phyloP scores from a whole-genome alignment of 1,140 invertebrate genomes.

The Eurosta solidaginis region DNA sequence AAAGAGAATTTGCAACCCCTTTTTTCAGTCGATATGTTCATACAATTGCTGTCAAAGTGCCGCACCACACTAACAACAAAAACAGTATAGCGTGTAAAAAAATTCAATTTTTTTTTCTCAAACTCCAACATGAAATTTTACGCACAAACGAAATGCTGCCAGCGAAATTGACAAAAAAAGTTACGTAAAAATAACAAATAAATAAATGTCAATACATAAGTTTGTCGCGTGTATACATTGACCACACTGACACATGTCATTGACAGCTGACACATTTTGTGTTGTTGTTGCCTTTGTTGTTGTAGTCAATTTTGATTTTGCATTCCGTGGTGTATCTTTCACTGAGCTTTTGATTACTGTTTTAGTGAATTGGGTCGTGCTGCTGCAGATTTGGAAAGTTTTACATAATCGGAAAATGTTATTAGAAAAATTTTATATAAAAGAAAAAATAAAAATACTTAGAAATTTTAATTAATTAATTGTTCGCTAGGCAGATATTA shows the following conservation, averaged over 20 bases:
- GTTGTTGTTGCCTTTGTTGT: background rate
- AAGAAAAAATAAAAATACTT: background rate
- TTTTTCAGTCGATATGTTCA: background rate
- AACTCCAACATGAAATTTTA: background rate
- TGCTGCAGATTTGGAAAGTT: constrained; percentile 1
- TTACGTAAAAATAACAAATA: background rate
- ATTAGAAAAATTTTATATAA: background rate
- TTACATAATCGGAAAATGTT: no score
- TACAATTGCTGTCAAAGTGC: background rate
- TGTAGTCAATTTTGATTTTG: background rate
- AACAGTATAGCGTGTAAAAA: background rate
- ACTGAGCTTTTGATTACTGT: background rate
- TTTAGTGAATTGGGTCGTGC: background rate
- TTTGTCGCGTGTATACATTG: background rate
- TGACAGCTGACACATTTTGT: constrained; percentile 26
- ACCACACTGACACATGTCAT: constrained; percentile 27
- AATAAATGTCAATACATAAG: no score
- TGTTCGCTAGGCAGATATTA: no score
- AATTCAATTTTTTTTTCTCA: background rate
- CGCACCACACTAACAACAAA: background rate
- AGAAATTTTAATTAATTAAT: no score
- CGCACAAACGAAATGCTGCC: background rate
- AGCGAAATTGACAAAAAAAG: background rate
- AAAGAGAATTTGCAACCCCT: background rate
- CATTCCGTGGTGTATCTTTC: background rate